A percentile compares a stretch with the other conserved stretches of the same genome.
These are phyloP conservation scores for Nemotelus pantherinus DNA, from an alignment of 2,888 invertebrate species.

Conservation along the genomic window DNA sequence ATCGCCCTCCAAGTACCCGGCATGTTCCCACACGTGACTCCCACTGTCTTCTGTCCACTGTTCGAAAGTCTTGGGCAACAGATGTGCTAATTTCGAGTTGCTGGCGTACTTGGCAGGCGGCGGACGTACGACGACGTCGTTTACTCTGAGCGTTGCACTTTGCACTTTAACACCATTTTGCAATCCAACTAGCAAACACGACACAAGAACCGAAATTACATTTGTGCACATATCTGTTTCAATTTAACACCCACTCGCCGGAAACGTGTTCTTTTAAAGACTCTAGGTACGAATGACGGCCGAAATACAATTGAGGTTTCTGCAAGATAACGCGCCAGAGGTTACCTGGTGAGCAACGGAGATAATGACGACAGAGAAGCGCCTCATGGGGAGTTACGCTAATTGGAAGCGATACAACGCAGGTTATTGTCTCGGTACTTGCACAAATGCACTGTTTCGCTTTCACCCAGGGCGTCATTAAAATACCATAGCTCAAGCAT, in stretches of 20 bases:
- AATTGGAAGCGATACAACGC: background rate
- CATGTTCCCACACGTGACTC: slow-evolving; percentile 68
- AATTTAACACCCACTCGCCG: background rate
- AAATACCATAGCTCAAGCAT: slow-evolving; percentile 7
- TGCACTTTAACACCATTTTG: background rate
- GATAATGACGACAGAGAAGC: background rate
- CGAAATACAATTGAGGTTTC: background rate
- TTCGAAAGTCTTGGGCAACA: slow-evolving; percentile 45
- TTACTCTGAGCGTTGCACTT: slow-evolving; percentile 38
- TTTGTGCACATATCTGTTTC: background rate
- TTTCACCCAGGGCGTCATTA: slow-evolving; percentile 13
- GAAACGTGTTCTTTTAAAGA: slow-evolving; percentile 19
- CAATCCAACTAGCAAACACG: background rate
- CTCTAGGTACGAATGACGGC: background rate
- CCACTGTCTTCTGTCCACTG: slow-evolving; percentile 57
- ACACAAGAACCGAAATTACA: background rate
- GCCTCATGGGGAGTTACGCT: slow-evolving; percentile 8
- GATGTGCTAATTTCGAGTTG: slow-evolving; percentile 58
- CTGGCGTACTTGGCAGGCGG: slow-evolving; percentile 58
- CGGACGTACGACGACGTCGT: slow-evolving; percentile 55
- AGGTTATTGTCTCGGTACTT: slow-evolving; percentile 4
- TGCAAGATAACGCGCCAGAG: slow-evolving; percentile 21
- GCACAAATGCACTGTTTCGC: background rate
- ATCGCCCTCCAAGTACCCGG: slow-evolving; percentile 71
- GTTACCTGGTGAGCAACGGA: background rate